phyloP scores from a whole-genome alignment of 1,140 invertebrate genomes.

The Achroia grisella region DNA sequence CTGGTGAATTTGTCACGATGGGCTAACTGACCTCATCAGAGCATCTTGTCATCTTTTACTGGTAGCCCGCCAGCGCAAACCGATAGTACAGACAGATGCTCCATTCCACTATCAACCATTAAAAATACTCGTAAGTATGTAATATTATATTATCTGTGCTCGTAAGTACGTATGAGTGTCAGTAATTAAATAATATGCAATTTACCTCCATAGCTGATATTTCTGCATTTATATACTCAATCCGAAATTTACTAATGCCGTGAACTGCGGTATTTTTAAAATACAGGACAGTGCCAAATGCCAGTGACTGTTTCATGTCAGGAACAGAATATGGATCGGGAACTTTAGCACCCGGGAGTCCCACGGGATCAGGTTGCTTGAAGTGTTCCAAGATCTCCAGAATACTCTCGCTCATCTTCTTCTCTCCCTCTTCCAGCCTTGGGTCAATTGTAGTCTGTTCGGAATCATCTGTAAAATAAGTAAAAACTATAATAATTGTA shows the following conservation, averaged over 20 bases:
- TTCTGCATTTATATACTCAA: slow-evolving; percentile 64
- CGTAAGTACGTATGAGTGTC: too few species aligned
- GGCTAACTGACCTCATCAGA: too few species aligned
- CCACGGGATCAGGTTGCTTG: slow-evolving; percentile 82
- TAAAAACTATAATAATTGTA: too few species aligned
- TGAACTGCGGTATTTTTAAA: slow-evolving; percentile 82
- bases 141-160: too few species aligned
- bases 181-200: background rate
- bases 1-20: too few species aligned
- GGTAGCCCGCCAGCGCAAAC: too few species aligned
- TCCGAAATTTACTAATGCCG: slow-evolving; percentile 85
- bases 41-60: too few species aligned
- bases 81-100: too few species aligned
- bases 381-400: slow-evolving; percentile 85
- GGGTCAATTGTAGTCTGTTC: slow-evolving; percentile 20
- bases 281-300: slow-evolving; percentile 77
- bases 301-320: slow-evolving; percentile 81
- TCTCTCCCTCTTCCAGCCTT: slow-evolving; percentile 70
- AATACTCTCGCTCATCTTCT: slow-evolving; percentile 81
- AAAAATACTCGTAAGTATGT: too few species aligned
- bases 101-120: too few species aligned
- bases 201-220: slow-evolving; percentile 53
- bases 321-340: slow-evolving; percentile 87
- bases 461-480: slow-evolving; percentile 19
- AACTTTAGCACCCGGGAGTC: slow-evolving; percentile 83